A percentile compares a stretch with the other conserved stretches of the same genome.
These are phyloP conservation scores for Pachypanchax playfairii DNA, from an alignment of 2,113 vertebrate species.

Conservation along the genomic window DNA sequence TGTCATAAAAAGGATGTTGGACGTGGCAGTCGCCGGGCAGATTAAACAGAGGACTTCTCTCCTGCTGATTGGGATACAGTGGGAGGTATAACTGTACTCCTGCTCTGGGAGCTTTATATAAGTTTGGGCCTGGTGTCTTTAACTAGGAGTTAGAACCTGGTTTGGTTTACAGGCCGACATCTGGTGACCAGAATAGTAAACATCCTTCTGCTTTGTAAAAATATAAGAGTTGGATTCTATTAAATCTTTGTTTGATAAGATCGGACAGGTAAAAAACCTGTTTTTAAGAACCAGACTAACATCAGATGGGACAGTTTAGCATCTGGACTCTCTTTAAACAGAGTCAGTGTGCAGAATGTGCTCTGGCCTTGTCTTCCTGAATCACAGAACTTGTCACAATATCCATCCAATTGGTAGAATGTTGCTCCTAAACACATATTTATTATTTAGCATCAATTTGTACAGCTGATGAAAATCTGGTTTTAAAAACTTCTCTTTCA, in stretches of 20 bases:
- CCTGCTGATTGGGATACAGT: constrained; percentile 32
- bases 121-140: constrained; percentile 57
- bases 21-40: constrained; percentile 32
- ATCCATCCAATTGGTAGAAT: too few species aligned
- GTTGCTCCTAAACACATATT: too few species aligned
- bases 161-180: constrained; percentile 34
- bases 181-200: not conserved
- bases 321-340: too few species aligned
- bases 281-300: too few species aligned
- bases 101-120: constrained; percentile 16
- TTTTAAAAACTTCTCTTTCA: too few species aligned
- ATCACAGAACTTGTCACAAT: too few species aligned
- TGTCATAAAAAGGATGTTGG: constrained; percentile 46
- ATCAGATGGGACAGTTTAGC: too few species aligned
- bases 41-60: constrained; percentile 59
- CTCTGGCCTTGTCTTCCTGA: too few species aligned
- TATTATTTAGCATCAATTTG: too few species aligned
- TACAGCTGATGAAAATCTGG: too few species aligned
- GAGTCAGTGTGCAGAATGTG: too few species aligned
- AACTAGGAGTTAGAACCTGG: constrained; percentile 32
- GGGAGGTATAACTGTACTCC: constrained; percentile 26
- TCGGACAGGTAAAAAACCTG: not conserved
- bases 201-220: not conserved
- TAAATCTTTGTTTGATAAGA: not conserved
- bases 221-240: not conserved